Percentiles rank a stretch among this genome's conserved stretches.
Evolutionary conservation across 1,140 invertebrate species (phyloP).

Genomic region (Drosophila baimaii): DNA sequence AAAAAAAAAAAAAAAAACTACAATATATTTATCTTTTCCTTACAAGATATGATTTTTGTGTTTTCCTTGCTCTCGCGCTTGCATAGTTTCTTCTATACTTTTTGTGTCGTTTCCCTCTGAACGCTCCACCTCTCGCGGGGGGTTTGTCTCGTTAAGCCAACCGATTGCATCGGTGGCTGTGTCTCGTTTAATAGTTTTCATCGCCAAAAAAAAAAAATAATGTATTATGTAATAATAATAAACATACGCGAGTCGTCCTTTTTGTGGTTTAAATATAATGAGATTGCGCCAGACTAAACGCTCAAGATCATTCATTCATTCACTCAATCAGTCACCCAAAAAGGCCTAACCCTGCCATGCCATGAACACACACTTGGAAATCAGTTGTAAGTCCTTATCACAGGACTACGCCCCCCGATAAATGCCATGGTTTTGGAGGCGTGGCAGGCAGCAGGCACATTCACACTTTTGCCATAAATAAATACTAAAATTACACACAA

Average conservation of each 20-base stretch:
- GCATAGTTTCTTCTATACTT: slow-evolving; percentile 6
- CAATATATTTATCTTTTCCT: slow-evolving; percentile 29
- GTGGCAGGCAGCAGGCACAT: slow-evolving; percentile 38
- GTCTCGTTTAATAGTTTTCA: neutral
- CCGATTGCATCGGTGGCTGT: slow-evolving; percentile 51
- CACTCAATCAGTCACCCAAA: too few species aligned
- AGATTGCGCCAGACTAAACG: slow-evolving; percentile 61
- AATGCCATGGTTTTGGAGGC: slow-evolving; percentile 52
- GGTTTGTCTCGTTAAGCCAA: slow-evolving; percentile 9
- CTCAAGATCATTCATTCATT: slow-evolving; percentile 35
- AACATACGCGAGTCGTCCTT: slow-evolving; percentile 16
- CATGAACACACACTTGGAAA: slow-evolving; percentile 45
- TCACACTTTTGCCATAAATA: slow-evolving; percentile 31
- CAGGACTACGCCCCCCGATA: slow-evolving; percentile 30
- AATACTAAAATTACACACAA: slow-evolving; percentile 32
- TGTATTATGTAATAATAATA: slow-evolving; percentile 24
- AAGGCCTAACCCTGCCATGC: slow-evolving; percentile 19
- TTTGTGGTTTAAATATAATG: slow-evolving; percentile 62
- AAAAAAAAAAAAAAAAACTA: slow-evolving; percentile 11
- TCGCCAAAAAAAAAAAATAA: slow-evolving; percentile 38
- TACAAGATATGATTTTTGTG: slow-evolving; percentile 46
- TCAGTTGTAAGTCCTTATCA: slow-evolving; percentile 33
- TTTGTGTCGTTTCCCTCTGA: slow-evolving; percentile 13
- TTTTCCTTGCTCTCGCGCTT: slow-evolving; percentile 18
- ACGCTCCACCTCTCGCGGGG: slow-evolving; percentile 9